A percentile compares a stretch with the other conserved stretches of the same genome.
Evolutionary conservation across 2,113 vertebrate species (phyloP).

Genomic region (Lepus europaeus): DNA sequence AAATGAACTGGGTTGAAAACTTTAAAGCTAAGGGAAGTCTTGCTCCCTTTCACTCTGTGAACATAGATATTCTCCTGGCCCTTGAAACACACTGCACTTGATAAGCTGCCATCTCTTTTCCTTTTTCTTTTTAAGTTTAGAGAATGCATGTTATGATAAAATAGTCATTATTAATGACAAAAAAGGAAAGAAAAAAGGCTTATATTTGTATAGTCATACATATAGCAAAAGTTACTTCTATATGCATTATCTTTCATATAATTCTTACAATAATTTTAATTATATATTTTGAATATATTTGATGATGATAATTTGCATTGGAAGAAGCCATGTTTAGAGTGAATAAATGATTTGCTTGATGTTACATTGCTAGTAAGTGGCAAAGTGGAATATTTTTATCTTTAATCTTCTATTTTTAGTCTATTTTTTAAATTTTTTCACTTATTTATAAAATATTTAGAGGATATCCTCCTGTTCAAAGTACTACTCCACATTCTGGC

Average conservation of each 20-base stretch:
- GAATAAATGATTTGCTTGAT: neutral
- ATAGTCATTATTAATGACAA: conserved; percentile 36
- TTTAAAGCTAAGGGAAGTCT: neutral
- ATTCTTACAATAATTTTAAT: neutral
- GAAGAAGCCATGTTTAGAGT: neutral
- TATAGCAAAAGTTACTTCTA: neutral
- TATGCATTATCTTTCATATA: neutral
- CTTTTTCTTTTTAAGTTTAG: conserved; percentile 46
- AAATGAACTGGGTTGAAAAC: conserved; percentile 2
- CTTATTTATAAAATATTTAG: conserved; percentile 1
- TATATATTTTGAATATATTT: neutral
- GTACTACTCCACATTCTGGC: neutral
- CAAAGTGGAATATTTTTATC: neutral
- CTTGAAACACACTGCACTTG: neutral
- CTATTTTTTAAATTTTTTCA: neutral
- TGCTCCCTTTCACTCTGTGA: neutral
- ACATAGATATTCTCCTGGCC: neutral
- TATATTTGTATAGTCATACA: neutral
- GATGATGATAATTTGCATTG: neutral
- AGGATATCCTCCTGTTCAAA: neutral
- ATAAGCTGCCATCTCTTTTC: neutral
- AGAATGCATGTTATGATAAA: conserved; percentile 5
- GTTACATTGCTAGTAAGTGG: neutral
- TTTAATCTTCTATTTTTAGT: neutral
- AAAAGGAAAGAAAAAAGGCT: neutral